A percentile compares a stretch with the other conserved stretches of the same genome.
Evolutionary conservation across 2,888 invertebrate genomes (phyloP).

Genomic region (Dione juno): DNA sequence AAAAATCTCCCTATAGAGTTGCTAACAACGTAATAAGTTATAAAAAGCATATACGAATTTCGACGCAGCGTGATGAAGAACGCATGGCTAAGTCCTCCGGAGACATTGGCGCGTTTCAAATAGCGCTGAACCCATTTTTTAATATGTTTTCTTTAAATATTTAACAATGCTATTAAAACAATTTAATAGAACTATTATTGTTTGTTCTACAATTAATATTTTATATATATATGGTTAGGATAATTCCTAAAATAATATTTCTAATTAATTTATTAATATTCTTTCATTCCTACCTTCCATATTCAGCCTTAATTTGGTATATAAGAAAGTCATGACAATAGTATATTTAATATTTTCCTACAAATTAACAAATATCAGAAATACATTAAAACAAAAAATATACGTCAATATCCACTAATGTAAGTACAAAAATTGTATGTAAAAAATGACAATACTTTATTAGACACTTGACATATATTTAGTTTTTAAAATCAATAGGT

Average conservation of each 20-base stretch:
- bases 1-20: too few species aligned
- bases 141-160: too few species aligned
- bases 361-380: neutral
- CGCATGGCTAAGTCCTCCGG: too few species aligned
- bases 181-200: neutral
- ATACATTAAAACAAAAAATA: neutral
- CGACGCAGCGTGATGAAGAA: too few species aligned
- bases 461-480: neutral
- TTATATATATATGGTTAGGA: neutral
- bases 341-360: neutral
- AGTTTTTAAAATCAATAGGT: neutral
- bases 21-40: too few species aligned
- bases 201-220: neutral
- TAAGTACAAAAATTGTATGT: neutral
- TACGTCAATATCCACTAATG: neutral
- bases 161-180: neutral
- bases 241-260: neutral
- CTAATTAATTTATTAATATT: neutral
- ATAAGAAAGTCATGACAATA: neutral
- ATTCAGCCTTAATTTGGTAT: neutral
- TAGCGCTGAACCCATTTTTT: too few species aligned
- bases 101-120: too few species aligned
- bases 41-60: too few species aligned
- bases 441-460: neutral
- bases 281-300: constrained; percentile 4